These are phyloP conservation scores for Sorex araneus DNA, from an alignment of 2,113 vertebrate species.

Conservation along the genomic window DNA sequence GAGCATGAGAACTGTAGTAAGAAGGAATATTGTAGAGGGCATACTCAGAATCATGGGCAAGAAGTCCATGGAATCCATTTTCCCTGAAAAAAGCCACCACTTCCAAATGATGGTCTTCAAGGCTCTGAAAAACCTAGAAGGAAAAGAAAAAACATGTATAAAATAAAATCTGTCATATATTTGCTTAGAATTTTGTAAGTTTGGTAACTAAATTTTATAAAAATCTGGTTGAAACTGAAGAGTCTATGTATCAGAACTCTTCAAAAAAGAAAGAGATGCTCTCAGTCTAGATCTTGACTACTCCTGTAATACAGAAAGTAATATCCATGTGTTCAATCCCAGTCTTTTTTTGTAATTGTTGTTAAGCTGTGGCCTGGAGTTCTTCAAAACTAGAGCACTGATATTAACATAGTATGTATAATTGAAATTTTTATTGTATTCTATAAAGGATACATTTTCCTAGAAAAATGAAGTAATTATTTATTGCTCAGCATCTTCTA, in stretches of 20 bases:
- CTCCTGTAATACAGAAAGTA: conserved; percentile 11
- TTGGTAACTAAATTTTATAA: conserved; percentile 19
- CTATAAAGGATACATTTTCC: conserved; percentile 39
- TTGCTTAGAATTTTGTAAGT: conserved; percentile 54
- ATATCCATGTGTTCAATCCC: conserved; percentile 31
- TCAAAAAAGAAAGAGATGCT: neutral
- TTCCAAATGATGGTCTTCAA: conserved; percentile 97
- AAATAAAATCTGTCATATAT: conserved; percentile 30
- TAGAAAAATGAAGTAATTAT: conserved; percentile 63
- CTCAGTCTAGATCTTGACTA: conserved; percentile 38
- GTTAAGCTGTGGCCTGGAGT: neutral
- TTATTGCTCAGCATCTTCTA: conserved; percentile 49
- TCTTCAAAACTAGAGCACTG: conserved; percentile 45
- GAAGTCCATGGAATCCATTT: conserved; percentile 95
- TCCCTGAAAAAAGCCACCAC: conserved; percentile 96
- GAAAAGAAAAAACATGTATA: conserved; percentile 43
- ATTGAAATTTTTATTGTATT: conserved; percentile 37
- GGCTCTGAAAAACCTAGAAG: conserved; percentile 94
- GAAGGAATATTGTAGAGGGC: conserved; percentile 95
- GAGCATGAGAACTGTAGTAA: conserved; percentile 95
- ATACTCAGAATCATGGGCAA: conserved; percentile 96
- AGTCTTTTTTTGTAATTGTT: neutral
- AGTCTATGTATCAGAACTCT: neutral
- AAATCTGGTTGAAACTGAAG: conserved; percentile 39
- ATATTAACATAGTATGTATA: conserved; percentile 60